Evolutionary conservation across 37 sponge, comb jelly and placozoan genomes (phyloP).

Genomic region (Chondrilla cf. caribensis): DNA sequence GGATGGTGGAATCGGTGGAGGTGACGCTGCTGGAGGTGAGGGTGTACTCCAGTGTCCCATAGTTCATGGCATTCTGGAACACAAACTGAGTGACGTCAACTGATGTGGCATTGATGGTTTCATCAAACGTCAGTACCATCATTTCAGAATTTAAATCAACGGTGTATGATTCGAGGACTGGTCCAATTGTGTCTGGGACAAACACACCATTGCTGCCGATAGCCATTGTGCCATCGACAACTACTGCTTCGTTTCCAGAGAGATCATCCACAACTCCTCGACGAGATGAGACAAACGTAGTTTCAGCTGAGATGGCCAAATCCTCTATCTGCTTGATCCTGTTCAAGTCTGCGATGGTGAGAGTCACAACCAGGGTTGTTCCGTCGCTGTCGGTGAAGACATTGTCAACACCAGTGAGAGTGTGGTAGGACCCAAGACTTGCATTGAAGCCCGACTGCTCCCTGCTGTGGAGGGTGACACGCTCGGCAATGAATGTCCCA

Average conservation of each 20-base stretch:
- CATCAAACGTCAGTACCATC: constrained; percentile 64
- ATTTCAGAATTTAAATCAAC: constrained; percentile 54
- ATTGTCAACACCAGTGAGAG: constrained; percentile 39
- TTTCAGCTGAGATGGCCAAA: constrained; percentile 40
- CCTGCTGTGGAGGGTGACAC: constrained; percentile 58
- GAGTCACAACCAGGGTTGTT: constrained; percentile 26
- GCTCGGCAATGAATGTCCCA: constrained; percentile 29
- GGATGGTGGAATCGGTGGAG: constrained; percentile 57
- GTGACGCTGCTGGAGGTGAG: constrained; percentile 48
- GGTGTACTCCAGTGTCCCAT: constrained; percentile 38
- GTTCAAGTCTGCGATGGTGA: constrained; percentile 67
- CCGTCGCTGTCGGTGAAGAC: constrained; percentile 9
- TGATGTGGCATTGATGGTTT: constrained; percentile 78
- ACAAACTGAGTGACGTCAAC: constrained; percentile 69
- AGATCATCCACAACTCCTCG: constrained; percentile 63
- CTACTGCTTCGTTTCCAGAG: constrained; percentile 72
- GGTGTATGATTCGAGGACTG: constrained; percentile 48
- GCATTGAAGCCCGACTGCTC: constrained; percentile 18
- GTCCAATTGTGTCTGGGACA: constrained; percentile 61
- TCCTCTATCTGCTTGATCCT: constrained; percentile 53
- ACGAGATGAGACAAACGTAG: constrained; percentile 60
- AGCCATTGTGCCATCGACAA: constrained; percentile 22
- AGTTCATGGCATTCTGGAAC: constrained; percentile 68
- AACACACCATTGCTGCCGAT: neutral
- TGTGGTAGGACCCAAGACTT: constrained; percentile 46